These are phyloP conservation scores for Eugnorisma glareosa DNA, from an alignment of 2,888 invertebrate genomes.

Conservation along the genomic window DNA sequence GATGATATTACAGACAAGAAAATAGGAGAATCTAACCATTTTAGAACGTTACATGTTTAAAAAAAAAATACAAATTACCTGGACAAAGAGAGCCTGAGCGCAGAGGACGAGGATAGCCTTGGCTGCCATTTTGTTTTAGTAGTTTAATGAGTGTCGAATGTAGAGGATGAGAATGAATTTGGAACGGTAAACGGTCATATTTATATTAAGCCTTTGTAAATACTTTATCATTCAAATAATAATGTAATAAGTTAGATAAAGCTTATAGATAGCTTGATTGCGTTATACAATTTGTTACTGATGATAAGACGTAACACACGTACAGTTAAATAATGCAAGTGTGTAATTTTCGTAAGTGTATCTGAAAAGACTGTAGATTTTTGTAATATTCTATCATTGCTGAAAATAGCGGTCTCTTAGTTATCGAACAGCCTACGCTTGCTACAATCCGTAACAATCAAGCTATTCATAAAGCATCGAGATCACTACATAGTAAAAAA, in stretches of 20 bases:
- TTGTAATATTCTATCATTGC: neutral
- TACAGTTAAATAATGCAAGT: neutral
- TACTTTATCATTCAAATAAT: constrained; percentile 18
- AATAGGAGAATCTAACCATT: neutral
- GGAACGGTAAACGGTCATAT: constrained; percentile 11
- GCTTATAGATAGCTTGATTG: constrained; percentile 1
- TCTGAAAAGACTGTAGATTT: neutral
- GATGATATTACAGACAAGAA: neutral
- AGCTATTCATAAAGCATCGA: too few relatives aligned
- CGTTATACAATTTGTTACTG: neutral
- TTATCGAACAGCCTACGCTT: neutral
- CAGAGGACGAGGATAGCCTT: constrained; percentile 69
- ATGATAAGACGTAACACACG: neutral
- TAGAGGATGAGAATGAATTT: constrained; percentile 50
- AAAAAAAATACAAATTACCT: constrained; percentile 64
- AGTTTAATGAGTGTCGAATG: neutral
- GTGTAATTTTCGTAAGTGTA: neutral
- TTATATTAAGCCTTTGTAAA: constrained; percentile 36
- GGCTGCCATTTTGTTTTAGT: constrained; percentile 69
- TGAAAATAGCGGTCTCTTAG: neutral
- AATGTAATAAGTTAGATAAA: constrained; percentile 24
- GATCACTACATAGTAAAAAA: too few relatives aligned
- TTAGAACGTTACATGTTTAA: neutral
- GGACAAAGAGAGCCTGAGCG: constrained; percentile 71
- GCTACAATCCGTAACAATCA: too few relatives aligned